phyloP scores from a whole-genome alignment of 2,113 vertebrate genomes.

The Pyxicephalus adspersus region DNA sequence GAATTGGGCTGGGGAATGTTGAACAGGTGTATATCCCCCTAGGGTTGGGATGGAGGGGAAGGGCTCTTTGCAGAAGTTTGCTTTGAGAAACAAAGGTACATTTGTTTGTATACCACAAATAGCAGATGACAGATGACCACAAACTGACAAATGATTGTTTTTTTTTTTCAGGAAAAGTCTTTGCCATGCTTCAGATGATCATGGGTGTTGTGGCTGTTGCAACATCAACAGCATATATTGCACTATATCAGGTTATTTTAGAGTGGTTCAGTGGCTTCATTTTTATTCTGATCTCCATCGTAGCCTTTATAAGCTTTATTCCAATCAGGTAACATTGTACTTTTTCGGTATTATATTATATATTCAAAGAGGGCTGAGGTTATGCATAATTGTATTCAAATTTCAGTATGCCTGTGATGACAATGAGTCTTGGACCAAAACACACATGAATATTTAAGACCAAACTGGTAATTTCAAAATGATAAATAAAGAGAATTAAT shows the following conservation, averaged over 20 bases:
- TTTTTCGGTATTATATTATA: neutral
- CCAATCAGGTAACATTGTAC: conserved; percentile 81
- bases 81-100: no score
- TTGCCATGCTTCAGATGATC: conserved; percentile 82
- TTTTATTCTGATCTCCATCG: conserved; percentile 80
- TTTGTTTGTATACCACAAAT: neutral
- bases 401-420: no score
- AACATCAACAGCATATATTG: conserved; percentile 82
- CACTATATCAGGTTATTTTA: conserved; percentile 86
- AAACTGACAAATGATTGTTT: no score
- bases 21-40: no score
- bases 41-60: no score
- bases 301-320: conserved; percentile 79
- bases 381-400: no score
- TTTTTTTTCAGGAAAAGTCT: conserved; percentile 73
- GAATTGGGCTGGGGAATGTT: no score
- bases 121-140: neutral
- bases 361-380: neutral
- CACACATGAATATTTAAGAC: no score
- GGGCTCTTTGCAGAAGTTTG: no score
- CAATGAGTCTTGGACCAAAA: no score
- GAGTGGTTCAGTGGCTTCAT: conserved; percentile 80
- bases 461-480: no score
- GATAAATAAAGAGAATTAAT: no score
- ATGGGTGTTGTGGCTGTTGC: conserved; percentile 78